Percentiles rank a stretch among this genome's conserved stretches.
Evolutionary conservation across 64 coral and sea anemone genomes (phyloP).

Genomic region (Orbicella faveolata): DNA sequence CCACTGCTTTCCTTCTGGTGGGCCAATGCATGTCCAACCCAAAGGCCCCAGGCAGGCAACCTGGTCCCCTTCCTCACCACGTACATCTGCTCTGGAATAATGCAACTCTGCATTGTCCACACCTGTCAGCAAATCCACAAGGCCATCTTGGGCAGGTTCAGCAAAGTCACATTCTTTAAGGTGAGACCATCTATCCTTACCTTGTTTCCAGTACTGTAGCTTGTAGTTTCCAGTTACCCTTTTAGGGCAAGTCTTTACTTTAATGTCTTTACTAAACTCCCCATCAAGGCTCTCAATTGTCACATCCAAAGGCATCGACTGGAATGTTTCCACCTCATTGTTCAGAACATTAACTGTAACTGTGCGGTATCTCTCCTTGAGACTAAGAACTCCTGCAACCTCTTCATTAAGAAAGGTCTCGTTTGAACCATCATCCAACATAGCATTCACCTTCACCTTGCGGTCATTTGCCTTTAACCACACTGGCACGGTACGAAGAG

Average conservation of each 20-base stretch:
- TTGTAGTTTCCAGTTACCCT: slow-evolving; percentile 56
- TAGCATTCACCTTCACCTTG: too few relatives aligned
- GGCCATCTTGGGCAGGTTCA: slow-evolving; percentile 28
- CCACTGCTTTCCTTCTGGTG: not conserved
- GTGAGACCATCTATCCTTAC: slow-evolving; percentile 39
- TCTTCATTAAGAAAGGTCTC: slow-evolving; percentile 71
- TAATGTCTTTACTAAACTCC: slow-evolving; percentile 41
- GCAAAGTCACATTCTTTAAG: slow-evolving; percentile 25
- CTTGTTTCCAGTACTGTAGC: too few relatives aligned
- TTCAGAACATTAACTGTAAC: slow-evolving; percentile 60
- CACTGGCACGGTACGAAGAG: too few relatives aligned
- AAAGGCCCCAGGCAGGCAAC: too few relatives aligned
- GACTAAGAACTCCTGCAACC: slow-evolving; percentile 45
- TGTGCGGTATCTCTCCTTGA: slow-evolving; percentile 21
- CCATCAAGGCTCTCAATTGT: slow-evolving; percentile 49
- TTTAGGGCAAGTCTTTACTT: slow-evolving; percentile 53
- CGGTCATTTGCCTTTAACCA: too few relatives aligned
- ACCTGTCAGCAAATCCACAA: too few relatives aligned
- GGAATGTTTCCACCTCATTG: slow-evolving; percentile 35
- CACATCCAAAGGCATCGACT: slow-evolving; percentile 27
- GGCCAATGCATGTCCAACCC: not conserved
- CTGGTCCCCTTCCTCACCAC: too few relatives aligned
- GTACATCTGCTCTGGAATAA: too few relatives aligned
- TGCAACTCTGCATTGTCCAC: too few relatives aligned
- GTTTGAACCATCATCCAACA: too few relatives aligned